Evolutionary conservation across 2,113 vertebrate species (phyloP), one percentile per base, ranked within the genome.

Genomic region (Brevimyrus niger): DNA sequence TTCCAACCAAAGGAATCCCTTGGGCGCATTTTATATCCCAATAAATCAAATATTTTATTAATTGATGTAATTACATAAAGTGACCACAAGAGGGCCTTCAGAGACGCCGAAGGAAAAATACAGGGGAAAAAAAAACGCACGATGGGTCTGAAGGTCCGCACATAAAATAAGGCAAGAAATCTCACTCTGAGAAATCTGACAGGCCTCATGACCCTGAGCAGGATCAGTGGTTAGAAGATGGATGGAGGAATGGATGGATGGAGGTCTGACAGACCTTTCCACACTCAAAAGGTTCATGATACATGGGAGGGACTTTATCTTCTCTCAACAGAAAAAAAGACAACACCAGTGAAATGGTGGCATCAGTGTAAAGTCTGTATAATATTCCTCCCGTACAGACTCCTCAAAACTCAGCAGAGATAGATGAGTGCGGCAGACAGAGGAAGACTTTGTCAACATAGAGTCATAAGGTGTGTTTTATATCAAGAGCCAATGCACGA

Each of bases 21-120:
- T 35, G 3, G 27, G 69, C 15, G 17, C 13, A 65, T 76, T 76
- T 76, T 38, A 76, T 1, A 38, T 76, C 13, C 11, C 4, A 5
- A 38, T 76, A 5, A 76, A 17, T 4, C 31, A 4, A 38, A 38
- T 35, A 80, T 19, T 80, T 35, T 38, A 2, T 19, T 38, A 80
- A 42, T 69, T 19, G 6, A n/a, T 92, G 90, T 85, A 89, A 73
- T 91, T 27, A 17, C 44, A 46, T 31, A 69, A 21, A 44, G 23
- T 5, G 47, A 50, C 91, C 91, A 93, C 90, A 83, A 91, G 92
- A 90, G 89, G 89, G 91, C 86, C 82, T 48, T 27, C 61, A 51
- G 55, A 38, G 31, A 88, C 51, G 51, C 83, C 3, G 17, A 80
- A 42, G 73, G 15, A 80, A 19, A 35, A 80, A 5, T 80, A 17